Percentiles rank a stretch among this genome's conserved stretches.
These are phyloP conservation scores for Stenotaenia linearis DNA, from an alignment of 2,888 invertebrate species.

Conservation along the genomic window DNA sequence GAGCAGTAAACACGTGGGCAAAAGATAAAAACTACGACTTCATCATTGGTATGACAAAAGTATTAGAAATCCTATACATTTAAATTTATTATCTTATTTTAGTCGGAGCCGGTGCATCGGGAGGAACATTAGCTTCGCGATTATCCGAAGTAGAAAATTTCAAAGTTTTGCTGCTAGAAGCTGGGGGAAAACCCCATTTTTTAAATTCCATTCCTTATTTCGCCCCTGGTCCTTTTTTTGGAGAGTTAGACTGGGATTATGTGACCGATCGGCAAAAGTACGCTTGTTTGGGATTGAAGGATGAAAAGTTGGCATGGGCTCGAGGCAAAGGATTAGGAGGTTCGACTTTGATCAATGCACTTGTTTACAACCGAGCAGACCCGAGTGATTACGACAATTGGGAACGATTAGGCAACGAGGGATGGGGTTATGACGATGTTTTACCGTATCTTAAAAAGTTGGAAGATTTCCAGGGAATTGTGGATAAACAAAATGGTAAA, in stretches of 20 bases:
- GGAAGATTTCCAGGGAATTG: neutral
- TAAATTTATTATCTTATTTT: constrained; percentile 49
- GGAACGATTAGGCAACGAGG: neutral
- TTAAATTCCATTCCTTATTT: constrained; percentile 65
- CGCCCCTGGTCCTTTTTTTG: constrained; percentile 53
- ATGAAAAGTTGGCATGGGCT: neutral
- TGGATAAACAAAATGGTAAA: neutral
- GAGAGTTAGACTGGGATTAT: constrained; percentile 13
- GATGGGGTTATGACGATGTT: constrained; percentile 10
- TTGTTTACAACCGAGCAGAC: neutral
- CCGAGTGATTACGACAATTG: neutral
- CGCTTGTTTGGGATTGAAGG: constrained; percentile 51
- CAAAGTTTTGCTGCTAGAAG: constrained; percentile 62
- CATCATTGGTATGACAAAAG: neutral
- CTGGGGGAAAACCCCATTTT: constrained; percentile 58
- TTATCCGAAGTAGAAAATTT: neutral
- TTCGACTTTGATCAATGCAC: constrained; percentile 14
- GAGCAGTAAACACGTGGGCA: neutral
- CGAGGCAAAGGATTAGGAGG: constrained; percentile 11
- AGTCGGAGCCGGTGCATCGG: constrained; percentile 62
- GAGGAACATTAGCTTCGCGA: constrained; percentile 58
- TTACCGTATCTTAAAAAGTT: constrained; percentile 6
- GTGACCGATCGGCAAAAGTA: constrained; percentile 37
- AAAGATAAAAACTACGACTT: neutral
- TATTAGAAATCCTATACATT: neutral